These are phyloP conservation scores for Sarcophaga carnaria DNA, from an alignment of 2,888 invertebrate genomes.

Conservation along the genomic window DNA sequence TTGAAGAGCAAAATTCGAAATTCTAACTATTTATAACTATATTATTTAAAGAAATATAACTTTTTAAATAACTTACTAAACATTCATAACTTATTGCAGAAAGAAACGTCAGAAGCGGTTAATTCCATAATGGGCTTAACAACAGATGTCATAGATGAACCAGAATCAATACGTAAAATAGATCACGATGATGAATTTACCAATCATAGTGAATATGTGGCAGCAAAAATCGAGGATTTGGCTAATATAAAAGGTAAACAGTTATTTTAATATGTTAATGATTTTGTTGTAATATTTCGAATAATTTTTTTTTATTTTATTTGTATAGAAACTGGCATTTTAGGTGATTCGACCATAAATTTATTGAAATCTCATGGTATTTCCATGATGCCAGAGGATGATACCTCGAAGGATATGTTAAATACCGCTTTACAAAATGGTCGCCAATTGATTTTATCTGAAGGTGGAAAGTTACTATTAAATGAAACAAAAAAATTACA, in stretches of 20 bases:
- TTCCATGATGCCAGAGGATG: constrained; percentile 91
- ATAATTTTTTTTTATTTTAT: neutral
- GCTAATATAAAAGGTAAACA: constrained; percentile 73
- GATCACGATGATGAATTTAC: constrained; percentile 72
- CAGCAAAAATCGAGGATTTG: constrained; percentile 70
- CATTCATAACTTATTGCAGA: constrained; percentile 72
- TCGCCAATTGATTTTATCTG: constrained; percentile 92
- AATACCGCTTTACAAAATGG: constrained; percentile 93
- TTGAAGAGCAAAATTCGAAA: constrained; percentile 47
- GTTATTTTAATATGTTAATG: neutral
- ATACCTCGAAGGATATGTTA: constrained; percentile 86
- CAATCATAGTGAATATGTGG: constrained; percentile 68
- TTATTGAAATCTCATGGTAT: constrained; percentile 93
- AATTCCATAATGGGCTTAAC: constrained; percentile 78
- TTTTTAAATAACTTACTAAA: neutral
- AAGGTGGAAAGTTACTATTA: constrained; percentile 89
- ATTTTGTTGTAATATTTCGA: neutral
- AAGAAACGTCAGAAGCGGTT: constrained; percentile 80
- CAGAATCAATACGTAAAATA: constrained; percentile 64
- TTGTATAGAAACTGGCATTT: constrained; percentile 74
- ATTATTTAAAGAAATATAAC: neutral
- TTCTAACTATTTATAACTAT: constrained; percentile 27
- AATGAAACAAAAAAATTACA: constrained; percentile 82
- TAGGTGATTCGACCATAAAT: constrained; percentile 82
- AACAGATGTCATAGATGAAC: constrained; percentile 70